Conservation (phyloP, 2,797 vertebrate genomes). For the Pantherophis alleghaniensis region DNA sequence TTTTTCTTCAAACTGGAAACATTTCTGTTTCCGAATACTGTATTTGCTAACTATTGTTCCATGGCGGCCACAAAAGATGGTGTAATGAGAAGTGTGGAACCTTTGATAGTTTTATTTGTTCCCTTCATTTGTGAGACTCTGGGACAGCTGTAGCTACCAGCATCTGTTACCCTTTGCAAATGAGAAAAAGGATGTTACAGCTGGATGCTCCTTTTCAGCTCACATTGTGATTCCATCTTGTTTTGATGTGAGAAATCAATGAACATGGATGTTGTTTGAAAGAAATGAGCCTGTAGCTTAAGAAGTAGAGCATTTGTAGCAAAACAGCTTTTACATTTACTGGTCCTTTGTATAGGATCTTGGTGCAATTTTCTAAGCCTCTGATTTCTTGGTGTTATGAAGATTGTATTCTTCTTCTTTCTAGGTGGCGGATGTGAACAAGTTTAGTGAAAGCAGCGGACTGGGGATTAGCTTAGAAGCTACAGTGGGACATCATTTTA, state of each 20-base stretch:
- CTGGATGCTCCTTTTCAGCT: conserved; percentile 26
- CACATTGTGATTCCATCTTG: conserved; percentile 21
- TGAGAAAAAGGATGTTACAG: conserved; percentile 14
- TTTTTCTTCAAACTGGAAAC: conserved; percentile 3
- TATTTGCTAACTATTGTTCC: conserved; percentile 17
- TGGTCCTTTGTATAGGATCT: background rate
- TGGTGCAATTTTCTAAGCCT: background rate
- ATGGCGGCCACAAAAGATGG: background rate
- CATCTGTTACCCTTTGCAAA: background rate
- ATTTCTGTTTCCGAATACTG: conserved; percentile 5
- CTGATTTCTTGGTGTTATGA: background rate
- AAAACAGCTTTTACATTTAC: conserved; percentile 7
- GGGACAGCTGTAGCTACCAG: conserved; percentile 16
- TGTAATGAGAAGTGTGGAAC: background rate
- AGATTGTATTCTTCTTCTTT: conserved; percentile 37
- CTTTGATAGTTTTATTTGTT: conserved; percentile 22
- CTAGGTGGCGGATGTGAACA: conserved; percentile 91
- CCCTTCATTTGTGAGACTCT: background rate
- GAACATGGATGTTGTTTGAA: background rate
- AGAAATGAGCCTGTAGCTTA: conserved; percentile 13
- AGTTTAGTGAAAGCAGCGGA: conserved; percentile 92
- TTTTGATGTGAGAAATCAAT: conserved; percentile 28
- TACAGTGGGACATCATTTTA: conserved; percentile 88
- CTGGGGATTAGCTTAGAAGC: conserved; percentile 95
- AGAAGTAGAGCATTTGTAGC: background rate